These are phyloP conservation scores for Bruchidius siliquastri DNA, from an alignment of 2,888 invertebrate species.

Conservation along the genomic window DNA sequence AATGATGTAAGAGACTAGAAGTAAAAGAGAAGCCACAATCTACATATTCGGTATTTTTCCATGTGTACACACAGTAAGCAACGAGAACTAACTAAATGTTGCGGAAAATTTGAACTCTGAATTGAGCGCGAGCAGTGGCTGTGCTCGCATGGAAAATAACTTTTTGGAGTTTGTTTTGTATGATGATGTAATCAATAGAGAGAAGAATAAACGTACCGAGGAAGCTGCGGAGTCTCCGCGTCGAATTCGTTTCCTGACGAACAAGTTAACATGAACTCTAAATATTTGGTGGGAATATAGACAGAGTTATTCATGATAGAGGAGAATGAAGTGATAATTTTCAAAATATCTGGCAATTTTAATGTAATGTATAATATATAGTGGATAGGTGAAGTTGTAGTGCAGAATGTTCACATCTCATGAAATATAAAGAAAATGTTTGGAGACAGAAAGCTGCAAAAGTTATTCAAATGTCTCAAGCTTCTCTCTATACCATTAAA, in stretches of 20 bases:
- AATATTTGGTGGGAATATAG: not conserved
- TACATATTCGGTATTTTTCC: not conserved
- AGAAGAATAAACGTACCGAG: not conserved
- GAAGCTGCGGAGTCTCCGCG: not conserved
- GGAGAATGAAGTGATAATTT: too few species aligned
- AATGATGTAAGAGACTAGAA: too few species aligned
- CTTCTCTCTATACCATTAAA: too few species aligned
- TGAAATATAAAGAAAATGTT: too few species aligned
- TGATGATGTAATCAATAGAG: not conserved
- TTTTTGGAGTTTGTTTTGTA: not conserved
- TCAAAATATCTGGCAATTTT: too few species aligned
- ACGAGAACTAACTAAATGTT: not conserved
- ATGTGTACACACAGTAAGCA: not conserved
- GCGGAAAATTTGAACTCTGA: not conserved
- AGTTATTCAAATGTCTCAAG: too few species aligned
- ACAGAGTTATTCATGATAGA: too few species aligned
- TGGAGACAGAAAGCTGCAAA: too few species aligned
- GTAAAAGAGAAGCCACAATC: too few species aligned
- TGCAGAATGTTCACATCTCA: too few species aligned
- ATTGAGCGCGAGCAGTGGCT: not conserved
- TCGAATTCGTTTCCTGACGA: not conserved
- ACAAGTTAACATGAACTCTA: not conserved
- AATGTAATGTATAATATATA: too few species aligned
- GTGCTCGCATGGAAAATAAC: not conserved
- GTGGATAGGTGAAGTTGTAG: too few species aligned